phyloP scores from a whole-genome alignment of 2,797 vertebrate genomes.

The Phataginus tetradactyla region DNA sequence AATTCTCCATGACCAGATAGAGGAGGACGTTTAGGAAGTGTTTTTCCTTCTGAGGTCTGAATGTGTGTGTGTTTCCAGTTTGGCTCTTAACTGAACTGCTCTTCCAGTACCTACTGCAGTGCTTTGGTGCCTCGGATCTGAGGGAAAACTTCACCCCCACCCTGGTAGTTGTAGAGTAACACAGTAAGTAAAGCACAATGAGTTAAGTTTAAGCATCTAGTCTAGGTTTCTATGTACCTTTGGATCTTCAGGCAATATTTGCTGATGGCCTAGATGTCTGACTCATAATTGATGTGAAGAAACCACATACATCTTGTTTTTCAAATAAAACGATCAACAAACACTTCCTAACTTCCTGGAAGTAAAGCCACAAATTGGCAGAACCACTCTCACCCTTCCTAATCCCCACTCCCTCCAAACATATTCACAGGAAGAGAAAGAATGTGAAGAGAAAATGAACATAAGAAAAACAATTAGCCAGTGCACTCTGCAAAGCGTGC shows the following conservation, averaged over 20 bases:
- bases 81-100: conserved; percentile 8
- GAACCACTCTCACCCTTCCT: background rate
- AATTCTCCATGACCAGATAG: background rate
- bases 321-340: conserved; percentile 71
- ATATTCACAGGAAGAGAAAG: conserved; percentile 61
- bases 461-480: conserved; percentile 80
- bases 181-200: background rate
- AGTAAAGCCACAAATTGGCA: conserved; percentile 59
- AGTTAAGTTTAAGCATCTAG: background rate
- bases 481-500: conserved; percentile 81
- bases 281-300: conserved; percentile 51
- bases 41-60: background rate
- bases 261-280: conserved; percentile 18
- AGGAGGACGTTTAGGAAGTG: background rate
- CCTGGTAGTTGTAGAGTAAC: background rate
- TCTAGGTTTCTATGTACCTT: background rate
- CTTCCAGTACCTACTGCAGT: background rate
- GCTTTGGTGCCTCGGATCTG: background rate
- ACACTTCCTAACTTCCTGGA: conserved; percentile 7
- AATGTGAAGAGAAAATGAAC: conserved; percentile 58
- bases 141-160: background rate
- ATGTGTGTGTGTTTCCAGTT: background rate
- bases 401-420: conserved; percentile 25
- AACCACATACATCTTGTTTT: conserved; percentile 56
- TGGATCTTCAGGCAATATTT: conserved; percentile 8